Evolutionary conservation across 2,113 vertebrate species (phyloP), one percentile per base, ranked within the genome.

Genomic region (Apus apus): DNA sequence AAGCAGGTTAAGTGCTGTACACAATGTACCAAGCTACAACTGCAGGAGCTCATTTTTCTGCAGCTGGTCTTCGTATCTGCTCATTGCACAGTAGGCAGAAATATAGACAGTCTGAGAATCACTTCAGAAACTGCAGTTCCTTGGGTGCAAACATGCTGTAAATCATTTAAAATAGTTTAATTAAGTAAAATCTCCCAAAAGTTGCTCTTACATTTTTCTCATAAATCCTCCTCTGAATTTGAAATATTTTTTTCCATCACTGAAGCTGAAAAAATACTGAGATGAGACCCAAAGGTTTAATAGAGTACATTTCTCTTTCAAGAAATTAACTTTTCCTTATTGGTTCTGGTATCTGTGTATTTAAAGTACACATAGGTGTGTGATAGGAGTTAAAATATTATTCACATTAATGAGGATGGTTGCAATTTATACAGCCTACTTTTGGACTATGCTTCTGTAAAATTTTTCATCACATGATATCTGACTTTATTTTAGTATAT

Each of bases 31-130:
- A 46, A 60, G 6, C 13, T 70, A 26, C 38, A 66, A 70, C 21
- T 87, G 45, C 80, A 85, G 58, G 12, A 83, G 40, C n/a, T 73
- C 54, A 50, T 83, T 93, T 93, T 93, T 91, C 66, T 93, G 58
- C 62, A 75, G 50, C 67, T 83, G 54, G 15, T 71, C 3, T 0
- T 74, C 6, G 2, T 76, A 40, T 54, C 65, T 83, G 15, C 9
- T 90, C 62, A 53, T 27, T 70, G 27, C 46, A 76, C 36, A 53
- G 32, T 54, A 73, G 23, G 9, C 11, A 64, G 17, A 87, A 45
- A 19, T 25, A 76, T 9, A 85, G 45, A 20, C 6, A 71, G 15
- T 36, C 36, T 57, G 30, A 51, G 48, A 78, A 89, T 38, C 27
- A 87, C 32, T 71, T 64, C 56, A 81, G 15, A 29, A 90, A 48